A percentile compares a stretch with the other conserved stretches of the same genome.
Evolutionary conservation across 1,140 invertebrate genomes (phyloP).

Genomic region (Drosophila tropicalis): DNA sequence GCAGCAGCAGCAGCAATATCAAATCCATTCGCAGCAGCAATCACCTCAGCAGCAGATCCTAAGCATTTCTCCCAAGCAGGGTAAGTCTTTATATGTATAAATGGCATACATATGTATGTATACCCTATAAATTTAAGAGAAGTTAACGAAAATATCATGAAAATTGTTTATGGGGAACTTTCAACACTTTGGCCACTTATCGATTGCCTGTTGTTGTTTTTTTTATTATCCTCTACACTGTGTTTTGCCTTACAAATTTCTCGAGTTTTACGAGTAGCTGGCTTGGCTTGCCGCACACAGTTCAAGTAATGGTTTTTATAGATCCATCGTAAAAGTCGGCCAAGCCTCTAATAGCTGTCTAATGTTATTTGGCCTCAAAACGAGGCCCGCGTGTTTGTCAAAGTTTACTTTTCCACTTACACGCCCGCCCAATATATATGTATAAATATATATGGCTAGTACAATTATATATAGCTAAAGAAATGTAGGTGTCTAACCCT

Average conservation of each 20-base stretch:
- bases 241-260: slow-evolving; percentile 60
- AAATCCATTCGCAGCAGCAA: slow-evolving; percentile 82
- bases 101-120: no score
- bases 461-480: slow-evolving; percentile 50
- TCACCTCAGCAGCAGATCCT: slow-evolving; percentile 81
- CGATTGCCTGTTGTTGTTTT: slow-evolving; percentile 60
- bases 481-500: slow-evolving; percentile 37
- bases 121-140: no score
- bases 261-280: slow-evolving; percentile 65
- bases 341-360: slow-evolving; percentile 76
- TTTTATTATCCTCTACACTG: neutral
- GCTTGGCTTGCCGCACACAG: slow-evolving; percentile 30
- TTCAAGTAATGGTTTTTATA: slow-evolving; percentile 74
- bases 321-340: slow-evolving; percentile 67
- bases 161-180: slow-evolving; percentile 44
- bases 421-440: slow-evolving; percentile 9
- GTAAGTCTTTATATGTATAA: slow-evolving; percentile 63
- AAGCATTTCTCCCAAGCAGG: slow-evolving; percentile 79
- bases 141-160: slow-evolving; percentile 22
- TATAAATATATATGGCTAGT: neutral
- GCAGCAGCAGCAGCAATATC: slow-evolving; percentile 77
- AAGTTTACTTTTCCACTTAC: slow-evolving; percentile 70
- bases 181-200: slow-evolving; percentile 71
- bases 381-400: slow-evolving; percentile 42
- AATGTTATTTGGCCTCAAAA: slow-evolving; percentile 63